Conservation (phyloP, 64 coral and sea anemone genomes). For the Porites australiensis region DNA sequence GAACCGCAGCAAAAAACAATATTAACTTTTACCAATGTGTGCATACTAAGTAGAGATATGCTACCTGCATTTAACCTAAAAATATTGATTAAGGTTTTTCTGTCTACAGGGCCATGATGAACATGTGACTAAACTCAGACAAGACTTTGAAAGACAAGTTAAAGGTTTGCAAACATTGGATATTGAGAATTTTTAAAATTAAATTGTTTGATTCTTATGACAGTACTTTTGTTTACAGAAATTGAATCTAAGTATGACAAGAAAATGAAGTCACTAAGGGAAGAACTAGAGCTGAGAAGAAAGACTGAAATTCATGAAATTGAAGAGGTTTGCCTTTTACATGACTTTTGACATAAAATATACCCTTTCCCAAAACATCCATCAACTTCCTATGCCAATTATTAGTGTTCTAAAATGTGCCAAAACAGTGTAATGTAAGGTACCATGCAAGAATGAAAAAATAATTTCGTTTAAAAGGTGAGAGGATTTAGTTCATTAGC, state of each 20-base stretch:
- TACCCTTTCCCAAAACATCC: too few species aligned
- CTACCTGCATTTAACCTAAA: too few species aligned
- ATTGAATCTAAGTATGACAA: slow-evolving; percentile 99
- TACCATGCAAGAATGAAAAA: too few species aligned
- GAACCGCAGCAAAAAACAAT: too few species aligned
- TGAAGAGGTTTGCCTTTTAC: slow-evolving; percentile 80
- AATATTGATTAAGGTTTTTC: not conserved
- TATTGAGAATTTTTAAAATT: not conserved
- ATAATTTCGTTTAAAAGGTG: too few species aligned
- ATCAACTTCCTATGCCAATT: too few species aligned
- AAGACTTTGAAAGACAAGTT: slow-evolving; percentile 99
- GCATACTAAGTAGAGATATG: too few species aligned
- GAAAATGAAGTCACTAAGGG: slow-evolving; percentile 95
- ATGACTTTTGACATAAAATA: not conserved
- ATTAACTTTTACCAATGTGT: too few species aligned
- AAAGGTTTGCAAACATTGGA: slow-evolving; percentile 66
- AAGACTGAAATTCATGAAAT: slow-evolving; percentile 99
- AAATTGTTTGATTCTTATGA: not conserved
- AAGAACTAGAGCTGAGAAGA: slow-evolving; percentile 96
- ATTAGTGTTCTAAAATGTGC: too few species aligned
- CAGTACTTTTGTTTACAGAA: slow-evolving; percentile 49
- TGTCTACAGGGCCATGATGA: slow-evolving; percentile 89
- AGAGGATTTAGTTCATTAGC: too few species aligned
- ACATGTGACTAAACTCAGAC: slow-evolving; percentile 94
- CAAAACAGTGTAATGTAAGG: too few species aligned